phyloP scores from a whole-genome alignment of 2,888 invertebrate species.

The Blastobasis adustella region DNA sequence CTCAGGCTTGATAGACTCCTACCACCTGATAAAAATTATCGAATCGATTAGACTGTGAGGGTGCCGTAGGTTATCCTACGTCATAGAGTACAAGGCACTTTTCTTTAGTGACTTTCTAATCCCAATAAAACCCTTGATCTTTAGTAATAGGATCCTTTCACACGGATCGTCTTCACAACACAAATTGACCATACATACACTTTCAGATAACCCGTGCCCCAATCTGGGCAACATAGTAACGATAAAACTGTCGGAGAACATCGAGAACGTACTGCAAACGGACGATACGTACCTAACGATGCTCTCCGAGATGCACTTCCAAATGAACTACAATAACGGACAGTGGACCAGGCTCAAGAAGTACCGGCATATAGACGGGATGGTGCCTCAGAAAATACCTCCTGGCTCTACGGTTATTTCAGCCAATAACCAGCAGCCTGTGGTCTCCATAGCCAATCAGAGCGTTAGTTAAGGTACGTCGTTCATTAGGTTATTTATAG shows the following conservation, averaged over 20 bases:
- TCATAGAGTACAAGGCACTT: too few species aligned
- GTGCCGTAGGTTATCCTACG: too few species aligned
- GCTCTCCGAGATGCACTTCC: constrained; percentile 96
- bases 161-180: too few species aligned
- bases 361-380: constrained; percentile 82
- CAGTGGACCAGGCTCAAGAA: constrained; percentile 96
- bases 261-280: constrained; percentile 89
- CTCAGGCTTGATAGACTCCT: too few species aligned
- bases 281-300: constrained; percentile 87
- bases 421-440: constrained; percentile 55
- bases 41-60: too few species aligned
- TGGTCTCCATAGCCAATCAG: constrained; percentile 62
- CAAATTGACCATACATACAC: background rate
- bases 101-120: too few species aligned
- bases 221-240: constrained; percentile 96
- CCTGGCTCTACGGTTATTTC: constrained; percentile 60
- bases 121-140: too few species aligned
- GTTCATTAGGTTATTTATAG: too few species aligned
- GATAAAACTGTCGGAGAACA: constrained; percentile 94
- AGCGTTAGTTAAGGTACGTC: constrained; percentile 43
- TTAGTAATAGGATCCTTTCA: too few species aligned
- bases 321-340: constrained; percentile 98
- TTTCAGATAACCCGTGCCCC: constrained; percentile 95
- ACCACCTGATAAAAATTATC: too few species aligned
- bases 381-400: constrained; percentile 62